Conservation (phyloP, 2,113 vertebrate species). For the Laticauda colubrina region DNA sequence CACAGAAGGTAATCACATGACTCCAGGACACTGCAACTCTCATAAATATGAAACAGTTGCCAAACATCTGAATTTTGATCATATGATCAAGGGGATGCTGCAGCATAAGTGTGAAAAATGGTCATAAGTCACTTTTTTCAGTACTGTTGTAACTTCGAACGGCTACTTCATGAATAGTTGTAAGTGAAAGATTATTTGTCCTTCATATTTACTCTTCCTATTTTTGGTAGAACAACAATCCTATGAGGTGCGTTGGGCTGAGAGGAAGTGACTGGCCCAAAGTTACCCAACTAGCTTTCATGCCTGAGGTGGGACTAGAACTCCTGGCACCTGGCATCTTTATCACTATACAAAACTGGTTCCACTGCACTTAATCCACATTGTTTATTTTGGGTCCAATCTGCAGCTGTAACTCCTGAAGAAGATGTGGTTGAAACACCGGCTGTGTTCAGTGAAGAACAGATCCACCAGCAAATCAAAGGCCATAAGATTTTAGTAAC, state of each 20-base stretch:
- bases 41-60: neutral
- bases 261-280: neutral
- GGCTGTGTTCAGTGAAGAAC: conserved; percentile 89
- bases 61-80: neutral
- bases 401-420: conserved; percentile 79
- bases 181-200: neutral
- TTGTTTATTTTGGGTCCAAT: neutral
- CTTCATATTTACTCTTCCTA: neutral
- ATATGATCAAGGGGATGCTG: neutral
- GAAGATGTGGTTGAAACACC: conserved; percentile 95
- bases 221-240: neutral
- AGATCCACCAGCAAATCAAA: conserved; percentile 96
- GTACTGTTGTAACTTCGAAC: neutral
- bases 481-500: conserved; percentile 94
- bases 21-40: neutral
- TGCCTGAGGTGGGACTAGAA: neutral
- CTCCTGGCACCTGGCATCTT: neutral
- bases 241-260: neutral
- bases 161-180: neutral
- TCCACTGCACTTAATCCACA: neutral
- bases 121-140: neutral
- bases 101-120: neutral
- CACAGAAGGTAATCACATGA: neutral
- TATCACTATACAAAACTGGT: neutral
- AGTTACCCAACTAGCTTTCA: neutral